Base-by-base conservation (phyloP, 30 jellyfish, hydroid and myxozoan species). In the Turritopsis rubra region DNA sequence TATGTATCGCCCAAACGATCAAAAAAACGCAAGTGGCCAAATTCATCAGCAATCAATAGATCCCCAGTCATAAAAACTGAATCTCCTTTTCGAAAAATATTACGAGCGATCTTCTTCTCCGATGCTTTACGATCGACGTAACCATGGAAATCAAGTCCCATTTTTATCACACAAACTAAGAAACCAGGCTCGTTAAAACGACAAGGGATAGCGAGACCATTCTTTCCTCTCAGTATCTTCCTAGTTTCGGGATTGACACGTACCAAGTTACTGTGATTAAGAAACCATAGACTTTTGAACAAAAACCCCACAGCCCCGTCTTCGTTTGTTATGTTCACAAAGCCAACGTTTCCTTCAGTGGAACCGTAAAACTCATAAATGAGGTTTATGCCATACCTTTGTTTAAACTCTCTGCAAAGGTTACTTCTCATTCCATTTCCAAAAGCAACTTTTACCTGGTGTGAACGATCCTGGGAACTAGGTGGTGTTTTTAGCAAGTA, bases 1-100 rank as follows among this genome's bases (percentile, higher is more conserved):
- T 88, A 92, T 18, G 98, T 92, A 80, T 92, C 98, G 29, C 97
- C 96, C 84, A 71, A 22, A 16, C 98, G 95, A 78, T 92, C 98
- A 60, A 79, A 86, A 81, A 92, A 92, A 78, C 81, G 88, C 73
- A 88, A 82, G 54, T 84, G 88, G 1, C 98, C 98, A 41, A 79
- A 84, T 75, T 88, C 87, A 78, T 92, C 98, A 72, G 82, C 92
- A 68, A 72, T 52, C 23, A 92, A 86, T 24, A 92, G 31, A 71
- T 92, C 98, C 8, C 98, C 98, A 26, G 98, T 23, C 28, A 84
- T 75, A 65, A 87, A 87, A 52, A 80, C 86, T 0, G 90, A 16
- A 66, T 92, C 98, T 7, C 98, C 98, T 22, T 75, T 89, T n/a
- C 41, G 29, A n/a, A 92, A 85, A 28, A 88, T 75, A 52, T 92